Base-by-base conservation (phyloP, 2,797 vertebrate species). In the Acanthurus leucopareius region DNA sequence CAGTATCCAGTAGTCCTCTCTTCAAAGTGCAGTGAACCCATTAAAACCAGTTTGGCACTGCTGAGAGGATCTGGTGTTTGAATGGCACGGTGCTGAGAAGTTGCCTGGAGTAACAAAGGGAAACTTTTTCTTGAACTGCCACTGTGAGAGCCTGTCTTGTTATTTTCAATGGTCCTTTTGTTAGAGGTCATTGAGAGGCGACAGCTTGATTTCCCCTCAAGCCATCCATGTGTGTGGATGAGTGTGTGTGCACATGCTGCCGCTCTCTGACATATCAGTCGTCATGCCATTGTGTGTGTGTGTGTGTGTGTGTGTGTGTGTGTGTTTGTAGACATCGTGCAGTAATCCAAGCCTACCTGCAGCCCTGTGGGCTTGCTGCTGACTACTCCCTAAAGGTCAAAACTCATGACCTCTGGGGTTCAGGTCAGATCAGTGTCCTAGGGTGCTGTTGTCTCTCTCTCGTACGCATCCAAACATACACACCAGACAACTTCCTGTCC, bases 121-220 rank as follows among this genome's bases (percentile, higher is more conserved):
- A 85, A 88, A 88, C 86, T 91, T 91, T 91, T 89, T 85, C 81
- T 84, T 80, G 69, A 87, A 58, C 86, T 67, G 79, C 76, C 79
- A 67, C 86, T 91, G 74, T 91, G 86, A 87, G 86, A 91, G 88
- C 57, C 77, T 66, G 82, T 87, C 87, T 86, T 92, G 89, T 93
- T 92, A 77, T 87, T 83, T 89, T 94, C 89, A 95, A 93, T 93
- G 91, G 81, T 76, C 75, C 91, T 93, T 92, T 95, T 95, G 94
- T 94, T 86, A 67, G 79, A 84, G 86, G 84, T 91, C 86, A 90
- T 85, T 86, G 89, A 90, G 88, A 93, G 88, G 89, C 80, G 80
- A 93, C 91, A 89, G 87, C 93, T 89, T 91, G 78, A 86, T 91
- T 91, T 91, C 86, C 89, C 90, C 90, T 88, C 69, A 75, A 89